These are phyloP conservation scores for Centropus bengalensis DNA, from an alignment of 2,113 vertebrate species.

Conservation along the genomic window DNA sequence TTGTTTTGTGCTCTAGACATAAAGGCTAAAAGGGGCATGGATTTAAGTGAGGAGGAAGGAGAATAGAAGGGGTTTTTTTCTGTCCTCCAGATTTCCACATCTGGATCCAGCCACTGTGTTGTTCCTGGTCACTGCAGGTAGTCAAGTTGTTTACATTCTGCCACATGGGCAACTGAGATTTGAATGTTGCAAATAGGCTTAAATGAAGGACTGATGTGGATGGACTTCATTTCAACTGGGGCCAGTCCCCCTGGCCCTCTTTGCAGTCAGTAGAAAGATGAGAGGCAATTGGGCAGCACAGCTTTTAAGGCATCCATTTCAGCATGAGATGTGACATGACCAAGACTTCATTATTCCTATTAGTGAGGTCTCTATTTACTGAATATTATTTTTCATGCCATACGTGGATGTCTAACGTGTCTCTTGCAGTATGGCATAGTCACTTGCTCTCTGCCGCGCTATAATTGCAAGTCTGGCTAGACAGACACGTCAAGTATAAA, in stretches of 20 bases:
- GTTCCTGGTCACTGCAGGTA: background rate
- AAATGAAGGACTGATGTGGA: background rate
- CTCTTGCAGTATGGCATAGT: background rate
- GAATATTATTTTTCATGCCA: background rate
- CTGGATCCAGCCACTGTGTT: background rate
- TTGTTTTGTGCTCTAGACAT: background rate
- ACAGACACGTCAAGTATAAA: background rate
- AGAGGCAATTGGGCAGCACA: fast-evolving
- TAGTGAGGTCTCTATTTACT: background rate
- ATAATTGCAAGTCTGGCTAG: background rate
- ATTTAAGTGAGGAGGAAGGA: background rate
- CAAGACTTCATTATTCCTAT: background rate
- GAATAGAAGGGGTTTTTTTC: background rate
- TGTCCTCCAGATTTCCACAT: background rate
- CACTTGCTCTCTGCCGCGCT: background rate
- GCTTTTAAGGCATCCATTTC: background rate
- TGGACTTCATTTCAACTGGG: fast-evolving
- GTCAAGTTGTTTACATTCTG: background rate
- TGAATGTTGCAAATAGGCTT: background rate
- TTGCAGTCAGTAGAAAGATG: background rate
- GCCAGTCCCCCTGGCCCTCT: background rate
- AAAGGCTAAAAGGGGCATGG: background rate
- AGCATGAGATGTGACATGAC: background rate
- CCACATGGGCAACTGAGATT: background rate
- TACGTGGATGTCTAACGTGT: fast-evolving